Evolutionary conservation across 2,888 invertebrate genomes (phyloP).

Genomic region (Arctia plantaginis): DNA sequence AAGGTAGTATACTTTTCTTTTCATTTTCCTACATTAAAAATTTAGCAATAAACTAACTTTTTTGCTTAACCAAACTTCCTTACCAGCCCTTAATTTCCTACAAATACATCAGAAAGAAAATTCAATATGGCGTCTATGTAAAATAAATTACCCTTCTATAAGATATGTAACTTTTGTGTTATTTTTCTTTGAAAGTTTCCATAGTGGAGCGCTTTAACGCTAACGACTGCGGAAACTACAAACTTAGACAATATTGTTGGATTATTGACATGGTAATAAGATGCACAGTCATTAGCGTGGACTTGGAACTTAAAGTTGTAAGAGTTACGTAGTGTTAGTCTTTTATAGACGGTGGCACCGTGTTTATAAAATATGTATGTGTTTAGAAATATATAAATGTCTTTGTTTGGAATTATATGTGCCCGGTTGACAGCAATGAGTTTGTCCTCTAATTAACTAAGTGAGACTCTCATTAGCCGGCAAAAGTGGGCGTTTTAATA

Average conservation of each 20-base stretch:
- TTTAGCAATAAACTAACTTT: neutral
- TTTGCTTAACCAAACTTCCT: neutral
- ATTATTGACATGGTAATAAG: slow-evolving; percentile 19
- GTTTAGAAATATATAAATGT: neutral
- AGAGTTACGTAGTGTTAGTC: neutral
- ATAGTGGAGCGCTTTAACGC: slow-evolving; percentile 29
- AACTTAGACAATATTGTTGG: slow-evolving; percentile 39
- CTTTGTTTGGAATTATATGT: too few relatives aligned
- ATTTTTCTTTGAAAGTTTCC: slow-evolving; percentile 62
- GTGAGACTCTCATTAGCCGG: neutral
- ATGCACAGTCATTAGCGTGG: slow-evolving; percentile 4
- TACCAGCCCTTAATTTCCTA: slow-evolving; percentile 31
- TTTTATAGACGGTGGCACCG: neutral
- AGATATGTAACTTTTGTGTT: slow-evolving; percentile 58
- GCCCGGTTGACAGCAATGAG: neutral
- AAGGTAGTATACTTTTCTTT: too few relatives aligned
- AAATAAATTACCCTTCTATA: slow-evolving; percentile 55
- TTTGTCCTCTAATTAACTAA: neutral
- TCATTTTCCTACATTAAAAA: too few relatives aligned
- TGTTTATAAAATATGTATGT: neutral
- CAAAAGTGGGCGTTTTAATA: neutral
- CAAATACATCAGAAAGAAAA: slow-evolving; percentile 16
- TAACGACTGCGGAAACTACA: slow-evolving; percentile 38
- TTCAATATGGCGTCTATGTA: slow-evolving; percentile 39
- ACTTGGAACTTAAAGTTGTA: neutral